Percentiles rank a stretch among this genome's conserved stretches.
phyloP scores from a whole-genome alignment of 2,888 invertebrate species.

The Hypselothyrea guttata region DNA sequence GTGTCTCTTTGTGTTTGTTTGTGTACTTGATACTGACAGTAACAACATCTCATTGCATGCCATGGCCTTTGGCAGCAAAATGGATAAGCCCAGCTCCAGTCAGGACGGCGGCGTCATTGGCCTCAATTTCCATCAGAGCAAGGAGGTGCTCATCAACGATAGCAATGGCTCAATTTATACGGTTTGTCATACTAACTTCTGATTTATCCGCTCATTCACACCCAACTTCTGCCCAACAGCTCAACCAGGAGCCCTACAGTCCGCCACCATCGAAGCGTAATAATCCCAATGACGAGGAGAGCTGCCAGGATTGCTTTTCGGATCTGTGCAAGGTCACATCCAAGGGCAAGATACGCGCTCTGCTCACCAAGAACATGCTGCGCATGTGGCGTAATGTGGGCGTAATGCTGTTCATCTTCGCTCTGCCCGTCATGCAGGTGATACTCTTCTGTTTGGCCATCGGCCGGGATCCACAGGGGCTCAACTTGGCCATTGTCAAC shows the following conservation, averaged over 20 bases:
- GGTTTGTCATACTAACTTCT: constrained; percentile 63
- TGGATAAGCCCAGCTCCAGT: constrained; percentile 91
- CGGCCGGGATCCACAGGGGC: constrained; percentile 92
- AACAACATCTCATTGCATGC: constrained; percentile 91
- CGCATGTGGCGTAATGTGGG: constrained; percentile 96
- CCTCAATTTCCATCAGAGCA: constrained; percentile 94
- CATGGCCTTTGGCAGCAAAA: constrained; percentile 90
- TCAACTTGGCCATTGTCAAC: constrained; percentile 91
- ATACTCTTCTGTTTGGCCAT: constrained; percentile 96
- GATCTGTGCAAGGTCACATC: constrained; percentile 84
- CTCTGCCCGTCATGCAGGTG: constrained; percentile 96
- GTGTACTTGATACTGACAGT: constrained; percentile 81
- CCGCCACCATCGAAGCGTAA: constrained; percentile 77
- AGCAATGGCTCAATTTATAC: constrained; percentile 85
- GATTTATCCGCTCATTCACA: background rate
- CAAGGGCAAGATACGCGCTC: constrained; percentile 91
- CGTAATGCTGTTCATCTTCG: constrained; percentile 96
- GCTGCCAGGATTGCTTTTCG: constrained; percentile 78
- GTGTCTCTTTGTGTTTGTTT: constrained; percentile 38
- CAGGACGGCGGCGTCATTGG: constrained; percentile 94
- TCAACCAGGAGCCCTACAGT: constrained; percentile 79
- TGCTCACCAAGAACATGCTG: constrained; percentile 93
- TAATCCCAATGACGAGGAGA: constrained; percentile 77
- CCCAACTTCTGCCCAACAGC: constrained; percentile 43
- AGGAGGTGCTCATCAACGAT: constrained; percentile 92